A percentile compares a stretch with the other conserved stretches of the same genome.
These are phyloP conservation scores for Micromesistius poutassou DNA, from an alignment of 2,797 vertebrate genomes.

Conservation along the genomic window DNA sequence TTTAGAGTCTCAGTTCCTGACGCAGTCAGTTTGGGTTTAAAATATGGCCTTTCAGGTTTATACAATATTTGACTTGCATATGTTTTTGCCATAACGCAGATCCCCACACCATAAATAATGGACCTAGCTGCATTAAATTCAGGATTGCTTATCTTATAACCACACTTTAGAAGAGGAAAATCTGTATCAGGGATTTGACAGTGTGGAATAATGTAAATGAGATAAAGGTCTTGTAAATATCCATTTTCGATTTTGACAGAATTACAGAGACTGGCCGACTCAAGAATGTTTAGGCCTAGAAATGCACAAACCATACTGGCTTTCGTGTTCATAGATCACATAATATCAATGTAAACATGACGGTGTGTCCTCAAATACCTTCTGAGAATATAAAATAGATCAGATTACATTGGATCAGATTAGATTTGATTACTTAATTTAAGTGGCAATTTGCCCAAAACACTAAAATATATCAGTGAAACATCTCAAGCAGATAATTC, in stretches of 20 bases:
- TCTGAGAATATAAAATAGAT: not conserved
- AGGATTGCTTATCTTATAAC: not conserved
- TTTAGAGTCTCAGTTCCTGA: not conserved
- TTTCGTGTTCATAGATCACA: not conserved
- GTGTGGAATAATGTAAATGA: not conserved
- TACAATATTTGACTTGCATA: not conserved
- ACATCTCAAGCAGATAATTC: not conserved
- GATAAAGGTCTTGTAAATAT: not conserved
- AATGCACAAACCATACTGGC: not conserved
- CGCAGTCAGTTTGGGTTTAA: not conserved
- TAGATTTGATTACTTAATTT: not conserved
- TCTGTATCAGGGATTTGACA: not conserved
- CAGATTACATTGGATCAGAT: not conserved
- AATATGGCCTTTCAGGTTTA: not conserved
- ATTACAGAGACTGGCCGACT: not conserved
- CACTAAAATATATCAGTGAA: not conserved
- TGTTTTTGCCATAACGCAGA: not conserved
- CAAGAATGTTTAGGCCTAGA: not conserved
- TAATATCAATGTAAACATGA: not conserved
- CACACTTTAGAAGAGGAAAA: not conserved
- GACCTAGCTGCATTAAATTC: not conserved
- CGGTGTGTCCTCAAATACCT: not conserved
- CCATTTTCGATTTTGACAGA: not conserved
- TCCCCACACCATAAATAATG: not conserved
- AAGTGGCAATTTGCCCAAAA: not conserved